phyloP scores from a whole-genome alignment of 2,888 invertebrate species.

The Cheilosia variabilis region DNA sequence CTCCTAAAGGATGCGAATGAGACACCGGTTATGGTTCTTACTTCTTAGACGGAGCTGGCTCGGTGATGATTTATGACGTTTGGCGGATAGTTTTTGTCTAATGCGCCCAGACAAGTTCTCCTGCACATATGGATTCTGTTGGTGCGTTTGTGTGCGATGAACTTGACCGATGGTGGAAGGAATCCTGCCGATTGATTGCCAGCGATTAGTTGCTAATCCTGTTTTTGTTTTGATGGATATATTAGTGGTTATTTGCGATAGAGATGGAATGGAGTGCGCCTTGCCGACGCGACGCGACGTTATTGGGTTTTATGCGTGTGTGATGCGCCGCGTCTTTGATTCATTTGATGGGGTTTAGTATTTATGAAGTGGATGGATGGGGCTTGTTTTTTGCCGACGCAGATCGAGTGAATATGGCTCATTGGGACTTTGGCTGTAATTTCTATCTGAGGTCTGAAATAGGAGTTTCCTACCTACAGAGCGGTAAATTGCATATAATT shows the following conservation, averaged over 20 bases:
- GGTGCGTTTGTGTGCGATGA: slow-evolving; percentile 13
- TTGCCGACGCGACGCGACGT: slow-evolving; percentile 3
- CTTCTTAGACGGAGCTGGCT: slow-evolving; percentile 15
- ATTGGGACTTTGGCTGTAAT: slow-evolving; percentile 43
- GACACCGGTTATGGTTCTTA: slow-evolving; percentile 62
- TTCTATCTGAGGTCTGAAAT: slow-evolving; percentile 39
- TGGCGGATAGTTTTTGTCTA: slow-evolving; percentile 73
- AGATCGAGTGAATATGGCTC: slow-evolving; percentile 40
- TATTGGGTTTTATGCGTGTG: slow-evolving; percentile 23
- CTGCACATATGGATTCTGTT: slow-evolving; percentile 47
- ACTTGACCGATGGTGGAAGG: slow-evolving; percentile 61
- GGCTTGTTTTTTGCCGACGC: slow-evolving; percentile 34
- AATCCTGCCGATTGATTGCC: slow-evolving; percentile 73
- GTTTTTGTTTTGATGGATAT: slow-evolving; percentile 75
- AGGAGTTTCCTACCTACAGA: slow-evolving; percentile 32
- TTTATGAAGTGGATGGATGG: slow-evolving; percentile 71
- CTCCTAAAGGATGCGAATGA: slow-evolving; percentile 33
- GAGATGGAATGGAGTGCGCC: slow-evolving; percentile 45
- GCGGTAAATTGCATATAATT: slow-evolving; percentile 62
- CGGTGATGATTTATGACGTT: slow-evolving; percentile 73
- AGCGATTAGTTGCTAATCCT: slow-evolving; percentile 75
- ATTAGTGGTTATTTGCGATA: slow-evolving; percentile 66
- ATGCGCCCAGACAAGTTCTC: slow-evolving; percentile 49
- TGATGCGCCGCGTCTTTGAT: slow-evolving; percentile 59
- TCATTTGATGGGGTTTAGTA: slow-evolving; percentile 49